Evolutionary conservation across 2,113 vertebrate genomes (phyloP), one percentile per base, ranked within the genome.

Genomic region (Phylloscopus trochiloides): DNA sequence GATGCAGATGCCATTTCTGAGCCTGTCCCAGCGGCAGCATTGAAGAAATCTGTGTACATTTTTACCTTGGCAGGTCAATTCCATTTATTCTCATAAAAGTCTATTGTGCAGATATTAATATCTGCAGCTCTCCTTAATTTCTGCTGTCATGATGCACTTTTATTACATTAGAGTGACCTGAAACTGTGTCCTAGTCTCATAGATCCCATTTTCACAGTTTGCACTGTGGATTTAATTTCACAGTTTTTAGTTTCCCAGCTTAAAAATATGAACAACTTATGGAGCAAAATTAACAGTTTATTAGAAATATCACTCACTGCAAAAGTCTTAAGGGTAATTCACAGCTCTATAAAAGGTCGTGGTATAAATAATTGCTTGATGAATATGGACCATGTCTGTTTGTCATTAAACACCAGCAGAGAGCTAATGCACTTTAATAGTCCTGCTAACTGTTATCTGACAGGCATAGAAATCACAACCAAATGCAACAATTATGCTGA

Each of bases 141-240:
- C 58, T 66, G 28, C 80, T 90, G 75, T 86, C 95, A 96, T 81
- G 51, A 92, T 86, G 47, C 4, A 38, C 85, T 87, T 82, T 93
- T 96, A 96, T 93, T 95, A 89, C 52, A 82, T 93, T 93, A 97
- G 82, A 95, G 77, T 95, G 93, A 94, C 96, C 96, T 47, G 55
- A 95, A 94, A 96, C 55, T 94, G 90, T 82, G 74, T 86, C 88
- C 91, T 94, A 55, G 86, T 96, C 94, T 95, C 92, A 55, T 38
- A 91, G 92, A 88, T 94, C 73, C 78, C 40, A 73, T 97, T 96
- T 95, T 48, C 92, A 96, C 96, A 96, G 97, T 94, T 97, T 78
- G 72, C 94, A 65, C 91, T 78, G 73, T 85, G 95, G 90, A 94
- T 95, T 98, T 98, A 98, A 98, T 98, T 98, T 98, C 98, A 98